Base-by-base conservation (phyloP, 92 coral and sea anemone genomes). In the Montipora capitata region DNA sequence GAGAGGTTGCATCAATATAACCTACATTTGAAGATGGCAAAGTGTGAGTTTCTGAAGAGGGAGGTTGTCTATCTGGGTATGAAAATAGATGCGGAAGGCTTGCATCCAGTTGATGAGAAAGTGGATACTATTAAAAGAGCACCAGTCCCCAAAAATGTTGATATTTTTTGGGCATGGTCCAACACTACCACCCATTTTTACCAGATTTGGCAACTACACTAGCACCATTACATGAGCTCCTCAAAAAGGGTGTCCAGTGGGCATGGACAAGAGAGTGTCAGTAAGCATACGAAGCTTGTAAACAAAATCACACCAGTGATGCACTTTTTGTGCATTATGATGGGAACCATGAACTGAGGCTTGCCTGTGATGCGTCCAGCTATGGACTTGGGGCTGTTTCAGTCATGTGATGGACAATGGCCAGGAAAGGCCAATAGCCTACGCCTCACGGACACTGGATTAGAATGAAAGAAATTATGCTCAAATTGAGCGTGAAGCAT, bases 351-450 rank as follows among this genome's bases (percentile, higher is more conserved):
- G 52, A 48, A 48, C 52, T 48, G 10, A 48, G 52, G 52, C 52
- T 48, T 48, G 92, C 90, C 18, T 75, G 88, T 56, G 92, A 89
- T 68, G 92, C 92, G 14, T 83, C 92, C 8, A 89, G 85, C 59
- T 89, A 76, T 82, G 88, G 92, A 13, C 64, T 75, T 40, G 92
- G 92, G 12, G 92, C 85, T 4, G 85, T 88, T 4, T 74, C 13
- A 88, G 89, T 51, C 88, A 89, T 41, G 85, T 88, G 15, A 88
- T 76, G 93, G 89, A 83, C 17, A 87, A 90, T 73, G 90, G 87
- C 40, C 70, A 6, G 41, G 90, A 90, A 79, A 85, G 93, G 83
- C 90, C 93, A 11, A 79, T 90, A 59, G 94, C 94, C 17, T 48
- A 48, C 52, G 52, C 52, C 52, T 48, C 52, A 48, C 52, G 87